phyloP scores from a whole-genome alignment of 2,888 invertebrate genomes.

The Tetragonula carbonaria region DNA sequence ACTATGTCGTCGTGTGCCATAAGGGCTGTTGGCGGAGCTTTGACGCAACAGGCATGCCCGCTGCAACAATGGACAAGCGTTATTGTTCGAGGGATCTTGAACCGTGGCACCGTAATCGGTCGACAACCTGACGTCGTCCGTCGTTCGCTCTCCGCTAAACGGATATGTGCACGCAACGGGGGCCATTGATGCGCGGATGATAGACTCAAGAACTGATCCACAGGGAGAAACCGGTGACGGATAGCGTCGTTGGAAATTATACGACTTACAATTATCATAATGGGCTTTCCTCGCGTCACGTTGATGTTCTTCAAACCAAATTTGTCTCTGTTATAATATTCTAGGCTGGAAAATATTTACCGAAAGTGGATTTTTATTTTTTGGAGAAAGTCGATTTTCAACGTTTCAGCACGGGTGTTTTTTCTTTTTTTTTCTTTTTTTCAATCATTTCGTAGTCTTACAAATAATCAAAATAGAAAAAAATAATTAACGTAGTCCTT shows the following conservation, averaged over 20 bases:
- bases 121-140: conserved; percentile 14
- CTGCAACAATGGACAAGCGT: conserved; percentile 60
- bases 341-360: no score
- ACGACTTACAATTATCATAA: no score
- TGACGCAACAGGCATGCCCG: conserved; percentile 65
- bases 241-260: not conserved
- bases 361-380: no score
- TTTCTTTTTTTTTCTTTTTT: no score
- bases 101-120: conserved; percentile 58
- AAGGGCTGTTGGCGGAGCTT: conserved; percentile 50
- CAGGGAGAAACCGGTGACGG: not conserved
- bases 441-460: no score
- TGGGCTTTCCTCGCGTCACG: not conserved
- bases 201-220: not conserved
- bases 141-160: conserved; percentile 1
- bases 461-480: no score
- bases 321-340: no score
- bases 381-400: no score
- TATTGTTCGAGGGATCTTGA: conserved; percentile 63
- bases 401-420: no score
- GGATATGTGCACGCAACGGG: conserved; percentile 9
- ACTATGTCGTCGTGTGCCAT: conserved; percentile 42
- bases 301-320: not conserved
- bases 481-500: no score
- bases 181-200: not conserved